Evolutionary conservation across 2,888 invertebrate species (phyloP), one percentile per base, ranked within the genome.

Genomic region (Lysandra bellargus): DNA sequence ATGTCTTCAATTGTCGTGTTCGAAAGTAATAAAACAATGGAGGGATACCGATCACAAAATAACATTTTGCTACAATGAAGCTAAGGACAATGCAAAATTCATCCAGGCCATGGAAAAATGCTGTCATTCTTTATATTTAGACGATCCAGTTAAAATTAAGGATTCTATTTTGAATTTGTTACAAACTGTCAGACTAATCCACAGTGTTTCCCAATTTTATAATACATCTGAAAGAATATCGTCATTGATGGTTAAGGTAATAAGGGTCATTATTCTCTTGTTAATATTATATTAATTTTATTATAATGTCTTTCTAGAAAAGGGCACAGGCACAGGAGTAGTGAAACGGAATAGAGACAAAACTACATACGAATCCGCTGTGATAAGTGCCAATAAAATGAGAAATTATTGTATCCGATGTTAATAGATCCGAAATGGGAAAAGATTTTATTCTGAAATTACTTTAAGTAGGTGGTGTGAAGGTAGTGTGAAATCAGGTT

Each of bases 191-290:
- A 95, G 98, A 61, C 95, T 99, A 84, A 99, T 99, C 85, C 98
- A 99, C 88, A 98, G 97, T 86, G 98, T 99, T 5, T 99, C 99
- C 0, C 97, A 98, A 88, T 99, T 98, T 91, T 99, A 99, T 88
- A 99, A 99, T 87, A 99, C 99, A 0, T 98, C 99, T 0, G 99
- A 99, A 91, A 96, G 99, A 85, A 99, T 99, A 80, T 99, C 99
- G 0, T 98, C 99, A 0, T 95, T 99, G 23, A 98, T 99, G 97
- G 98, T 99, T 73, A 99, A 99, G 96, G 97, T 97, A 90, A 33
- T 30, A 23, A 53, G 14, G 53, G 53, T 44, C 44, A 2, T 40
- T 40, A 40, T 40, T 40, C 40, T 5, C 40, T 5, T 40, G 40
- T 40, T 40, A 40, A 6, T 40, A 40, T 6, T 40, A 40, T 40